Percentiles rank a stretch among this genome's conserved stretches.
phyloP scores from a whole-genome alignment of 2,113 vertebrate genomes.

The Leucosticte australis region DNA sequence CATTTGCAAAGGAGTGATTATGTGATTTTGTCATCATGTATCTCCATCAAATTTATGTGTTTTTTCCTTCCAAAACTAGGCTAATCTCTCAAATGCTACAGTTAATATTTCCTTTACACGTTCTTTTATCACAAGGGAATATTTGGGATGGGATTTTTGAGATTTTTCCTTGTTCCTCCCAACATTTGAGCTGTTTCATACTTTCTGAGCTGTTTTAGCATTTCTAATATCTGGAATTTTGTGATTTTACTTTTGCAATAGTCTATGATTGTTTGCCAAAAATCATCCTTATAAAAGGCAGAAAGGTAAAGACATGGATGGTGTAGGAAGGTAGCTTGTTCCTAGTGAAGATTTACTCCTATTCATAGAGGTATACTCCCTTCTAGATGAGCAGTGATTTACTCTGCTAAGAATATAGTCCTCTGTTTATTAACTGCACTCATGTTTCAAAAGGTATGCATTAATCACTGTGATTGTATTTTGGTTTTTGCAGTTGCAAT shows the following conservation, averaged over 20 bases:
- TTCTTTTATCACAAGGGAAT: neutral
- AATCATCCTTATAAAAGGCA: neutral
- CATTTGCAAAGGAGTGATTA: conserved; percentile 5
- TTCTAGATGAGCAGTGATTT: neutral
- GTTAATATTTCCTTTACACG: neutral
- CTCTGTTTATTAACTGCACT: conserved; percentile 30
- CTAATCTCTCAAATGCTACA: neutral
- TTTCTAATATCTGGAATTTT: neutral
- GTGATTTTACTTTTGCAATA: neutral
- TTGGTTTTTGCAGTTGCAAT: conserved; percentile 21
- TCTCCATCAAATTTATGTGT: neutral
- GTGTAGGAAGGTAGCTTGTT: neutral
- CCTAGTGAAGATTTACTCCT: neutral
- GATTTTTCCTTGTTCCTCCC: neutral
- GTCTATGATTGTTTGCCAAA: neutral
- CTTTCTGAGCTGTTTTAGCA: neutral
- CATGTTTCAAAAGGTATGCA: conserved; percentile 7
- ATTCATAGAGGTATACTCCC: neutral
- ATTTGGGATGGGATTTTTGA: neutral
- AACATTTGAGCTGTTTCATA: neutral
- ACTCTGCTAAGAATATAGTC: neutral
- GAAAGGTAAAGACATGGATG: neutral
- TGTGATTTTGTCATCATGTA: neutral
- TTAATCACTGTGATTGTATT: neutral
- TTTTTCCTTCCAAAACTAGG: neutral